Conservation (phyloP, 2,888 invertebrate genomes). For the Caenorhabditis doughertyi region DNA sequence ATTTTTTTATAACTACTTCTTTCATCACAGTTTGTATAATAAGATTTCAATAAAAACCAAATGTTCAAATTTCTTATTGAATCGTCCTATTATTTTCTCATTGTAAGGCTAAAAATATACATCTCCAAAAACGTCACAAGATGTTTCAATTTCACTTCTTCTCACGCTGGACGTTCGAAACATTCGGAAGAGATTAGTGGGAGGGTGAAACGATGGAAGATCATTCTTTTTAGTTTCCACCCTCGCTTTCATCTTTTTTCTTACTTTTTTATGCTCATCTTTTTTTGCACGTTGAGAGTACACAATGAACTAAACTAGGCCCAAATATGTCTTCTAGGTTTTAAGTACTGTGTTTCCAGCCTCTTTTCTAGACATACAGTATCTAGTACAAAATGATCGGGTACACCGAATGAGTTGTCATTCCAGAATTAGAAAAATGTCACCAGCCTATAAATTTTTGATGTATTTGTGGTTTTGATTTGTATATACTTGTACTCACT, state of each 20-base stretch:
- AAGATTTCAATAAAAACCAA: not conserved
- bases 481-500: no score
- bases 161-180: slow-evolving; percentile 33
- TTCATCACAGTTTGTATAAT: not conserved
- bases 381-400: no score
- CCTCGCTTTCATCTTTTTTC: slow-evolving; percentile 15
- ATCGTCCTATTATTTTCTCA: slow-evolving; percentile 12
- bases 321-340: not conserved
- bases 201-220: slow-evolving; percentile 16
- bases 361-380: not conserved
- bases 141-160: not conserved
- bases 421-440: no score
- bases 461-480: no score
- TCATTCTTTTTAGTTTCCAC: slow-evolving; percentile 22
- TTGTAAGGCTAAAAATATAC: not conserved
- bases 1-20: slow-evolving; percentile 14
- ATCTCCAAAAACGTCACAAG: not conserved
- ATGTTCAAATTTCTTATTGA: slow-evolving; percentile 2
- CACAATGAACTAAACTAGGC: slow-evolving; percentile 3
- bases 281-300: not conserved
- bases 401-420: no score
- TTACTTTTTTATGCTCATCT: not conserved
- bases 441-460: no score
- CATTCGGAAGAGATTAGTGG: slow-evolving; percentile 35
- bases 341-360: not conserved